Evolutionary conservation across 2,113 vertebrate species (phyloP), one percentile per base, ranked within the genome.

Genomic region (Burhinus oedicnemus): DNA sequence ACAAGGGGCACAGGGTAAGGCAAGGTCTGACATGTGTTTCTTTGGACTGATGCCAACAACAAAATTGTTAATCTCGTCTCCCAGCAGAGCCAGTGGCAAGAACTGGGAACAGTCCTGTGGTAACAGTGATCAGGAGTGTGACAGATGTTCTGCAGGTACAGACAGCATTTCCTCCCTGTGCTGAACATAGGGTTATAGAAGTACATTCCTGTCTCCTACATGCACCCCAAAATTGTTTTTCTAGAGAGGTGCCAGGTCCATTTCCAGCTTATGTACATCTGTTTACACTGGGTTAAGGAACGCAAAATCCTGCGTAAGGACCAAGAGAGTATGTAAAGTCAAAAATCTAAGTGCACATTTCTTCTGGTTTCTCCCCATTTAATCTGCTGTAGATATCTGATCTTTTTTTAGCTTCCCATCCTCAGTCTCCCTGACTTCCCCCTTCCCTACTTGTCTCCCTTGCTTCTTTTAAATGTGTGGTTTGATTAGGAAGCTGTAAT

Each of bases 401-500:
- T 54, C 25, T 71, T 47, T 72, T 52, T 81, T 92, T 83, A 81
- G 11, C 82, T 86, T 84, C 60, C 44, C 4, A 47, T 82, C 20
- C 23, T 87, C n/a, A 14, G 62, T 62, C 69, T 88, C 49, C 14
- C 32, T 45, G 40, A 29, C 21, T 66, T 93, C 15, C 42, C 52
- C 34, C 12, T 71, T 81, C 34, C 45, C 36, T 72, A 36, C 45
- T 81, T 72, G 20, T 29, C 17, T 83, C 49, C 32, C 42, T 90
- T 58, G 29, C 21, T 23, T 74, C 70, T 83, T 64, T 62, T 30
- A 80, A 19, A 78, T 4, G 5, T 7, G n/a, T 30, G 64, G 23
- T 91, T 94, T 91, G 88, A 61, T 94, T 87, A 78, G 89, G 90
- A 93, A 81, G 89, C 75, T 89, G 49, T 21, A 65, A 61, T 91